A percentile compares a stretch with the other conserved stretches of the same genome.
Evolutionary conservation across 1,140 invertebrate genomes (phyloP).

Genomic region (Cephus cinctus): DNA sequence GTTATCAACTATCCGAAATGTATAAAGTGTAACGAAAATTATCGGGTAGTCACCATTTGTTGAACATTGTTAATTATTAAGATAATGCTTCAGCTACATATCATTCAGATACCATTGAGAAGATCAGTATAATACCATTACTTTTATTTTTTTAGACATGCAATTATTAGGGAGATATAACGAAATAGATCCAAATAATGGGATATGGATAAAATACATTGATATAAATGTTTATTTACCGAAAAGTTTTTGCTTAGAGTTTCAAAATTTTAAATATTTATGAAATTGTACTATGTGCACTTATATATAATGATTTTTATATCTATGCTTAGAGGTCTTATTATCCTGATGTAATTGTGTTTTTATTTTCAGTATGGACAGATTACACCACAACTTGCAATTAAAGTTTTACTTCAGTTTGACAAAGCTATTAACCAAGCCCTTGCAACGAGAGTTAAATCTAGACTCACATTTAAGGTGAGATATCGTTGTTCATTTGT

Average conservation of each 20-base stretch:
- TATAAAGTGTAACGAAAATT: too few species aligned
- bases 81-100: conserved; percentile 8
- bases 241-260: too few species aligned
- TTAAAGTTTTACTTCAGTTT: conserved; percentile 93
- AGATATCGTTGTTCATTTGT: conserved; percentile 7
- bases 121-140: too few species aligned
- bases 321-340: background rate
- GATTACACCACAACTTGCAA: conserved; percentile 88
- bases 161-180: too few species aligned
- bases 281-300: conserved; percentile 17
- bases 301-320: conserved; percentile 12
- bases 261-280: conserved; percentile 10
- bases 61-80: background rate
- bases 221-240: too few species aligned
- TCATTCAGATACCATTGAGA: too few species aligned
- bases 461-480: conserved; percentile 89
- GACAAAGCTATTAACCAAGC: conserved; percentile 97
- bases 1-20: too few species aligned
- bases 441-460: conserved; percentile 88
- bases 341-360: conserved; percentile 18
- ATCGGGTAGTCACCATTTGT: too few species aligned
- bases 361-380: conserved; percentile 83
- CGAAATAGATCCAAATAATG: too few species aligned
- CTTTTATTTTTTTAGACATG: too few species aligned
- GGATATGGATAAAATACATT: too few species aligned